Evolutionary conservation across 2,888 invertebrate species (phyloP), one percentile per base, ranked within the genome.

Genomic region (Colletes collaris): DNA sequence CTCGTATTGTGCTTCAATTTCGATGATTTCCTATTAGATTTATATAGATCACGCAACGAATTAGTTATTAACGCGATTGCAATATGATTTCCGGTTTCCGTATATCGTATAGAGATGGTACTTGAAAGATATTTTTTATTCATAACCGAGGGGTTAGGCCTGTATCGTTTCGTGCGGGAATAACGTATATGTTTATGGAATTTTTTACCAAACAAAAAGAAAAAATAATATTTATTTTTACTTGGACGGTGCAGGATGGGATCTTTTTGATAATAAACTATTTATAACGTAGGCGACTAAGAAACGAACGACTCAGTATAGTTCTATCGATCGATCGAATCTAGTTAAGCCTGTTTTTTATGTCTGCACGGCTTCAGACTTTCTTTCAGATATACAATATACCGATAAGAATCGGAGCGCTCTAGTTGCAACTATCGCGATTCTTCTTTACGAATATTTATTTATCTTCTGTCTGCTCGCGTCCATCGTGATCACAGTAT

Each of bases 151-250:
- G 50, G 80, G 56, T 27, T 4, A 80, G 27, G 27, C 70, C 72
- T 80, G 71, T 76, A 76, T 83, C 53, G 71, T 81, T 76, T 81
- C 65, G 49, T 68, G 69, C 78, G 78, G 50, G 69, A 79, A 70
- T 46, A 81, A 72, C 67, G 59, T 56, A 71, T 74, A 76, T 71
- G 71, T 84, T 65, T 72, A 78, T 84, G 71, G 70, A 81, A 68
- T 81, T 81, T 69, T 78, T 86, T 83, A 81, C 68, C 72, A 76
- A 81, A 77, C 44, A 49, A 68, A 58, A 37, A 4, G 40, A 68
- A 56, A 16, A 49, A 40, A 44, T 11, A 55, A 84, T 87, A 87
- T 88, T 88, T 88, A 86, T 87, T 85, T 87, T 73, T 79, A 81
- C 74, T 87, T 76, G 56, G 74, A 67, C 68, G 79, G 83, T 82